Evolutionary conservation across 2,888 invertebrate species (phyloP), one percentile per base, ranked within the genome.

Genomic region (Unio pictorum): DNA sequence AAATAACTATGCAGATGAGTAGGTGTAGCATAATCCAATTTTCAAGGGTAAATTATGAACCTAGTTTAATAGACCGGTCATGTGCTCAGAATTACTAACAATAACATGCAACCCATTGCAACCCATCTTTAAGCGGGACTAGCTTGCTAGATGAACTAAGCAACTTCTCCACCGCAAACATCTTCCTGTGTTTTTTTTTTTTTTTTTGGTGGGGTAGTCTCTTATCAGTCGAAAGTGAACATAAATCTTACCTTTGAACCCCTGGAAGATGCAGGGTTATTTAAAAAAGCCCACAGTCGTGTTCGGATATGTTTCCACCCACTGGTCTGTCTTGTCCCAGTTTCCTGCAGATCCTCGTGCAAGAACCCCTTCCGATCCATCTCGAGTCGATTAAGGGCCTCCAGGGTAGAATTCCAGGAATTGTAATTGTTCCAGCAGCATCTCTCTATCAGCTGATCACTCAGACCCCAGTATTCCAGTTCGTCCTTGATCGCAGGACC

Each of bases 371-470:
- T 80, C 20, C 81, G 55, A 68, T 80, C 80, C 3, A 64, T 54
- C 20, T 81, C 81, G 0, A 81, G 67, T 67, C 72, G 28, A 18
- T 79, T 74, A 23, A 84, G 71, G 0, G 83, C 82, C n/a, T 81
- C 71, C 28, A 82, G 72, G 5, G 84, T 85, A 4, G 75, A 66
- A 45, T 82, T 82, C 82, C 83, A 84, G 28, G 83, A 81, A 61
- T 82, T 83, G 67, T 86, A 86, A 34, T 78, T 78, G 4, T 78
- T 76, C 83, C 84, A 82, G 65, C 86, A 86, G 58, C 86, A 86
- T 17, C 78, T 69, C 63, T 84, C 81, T 15, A 26, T 59, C 23
- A 26, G 23, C 59, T 59, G 59, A 26, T 23, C 3, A 17, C 17
- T 26, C 23, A 76, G 61, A 11, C 76, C 76, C 76, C 76, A 76